Evolutionary conservation across 1,140 invertebrate species (phyloP).

Genomic region (Calosoma granatense): DNA sequence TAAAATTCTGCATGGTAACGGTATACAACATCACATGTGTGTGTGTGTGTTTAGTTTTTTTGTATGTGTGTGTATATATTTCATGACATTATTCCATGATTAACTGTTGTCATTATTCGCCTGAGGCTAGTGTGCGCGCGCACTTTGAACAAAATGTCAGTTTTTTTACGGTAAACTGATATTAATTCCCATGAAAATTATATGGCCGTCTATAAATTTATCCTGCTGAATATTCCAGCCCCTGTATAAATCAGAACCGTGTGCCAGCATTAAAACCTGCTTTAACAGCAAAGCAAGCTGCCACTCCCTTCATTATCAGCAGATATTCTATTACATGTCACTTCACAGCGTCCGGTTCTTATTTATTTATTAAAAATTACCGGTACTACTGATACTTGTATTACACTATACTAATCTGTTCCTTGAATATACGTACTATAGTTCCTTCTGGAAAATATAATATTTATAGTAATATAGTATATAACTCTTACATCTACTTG

Average conservation of each 20-base stretch:
- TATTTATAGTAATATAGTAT: too few species aligned
- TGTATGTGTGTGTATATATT: too few species aligned
- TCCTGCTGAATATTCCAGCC: not conserved
- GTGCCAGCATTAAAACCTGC: not conserved
- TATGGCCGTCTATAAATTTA: slow-evolving; percentile 6
- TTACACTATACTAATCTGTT: too few species aligned
- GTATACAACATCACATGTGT: too few species aligned
- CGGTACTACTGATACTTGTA: too few species aligned
- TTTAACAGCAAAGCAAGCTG: not conserved
- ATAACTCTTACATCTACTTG: too few species aligned
- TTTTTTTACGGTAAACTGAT: slow-evolving; percentile 9
- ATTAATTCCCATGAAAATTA: slow-evolving; percentile 9
- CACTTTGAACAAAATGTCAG: slow-evolving; percentile 4
- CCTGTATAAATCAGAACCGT: not conserved
- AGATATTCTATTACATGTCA: slow-evolving; percentile 6
- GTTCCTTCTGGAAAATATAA: too few species aligned
- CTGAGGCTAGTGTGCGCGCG: not conserved
- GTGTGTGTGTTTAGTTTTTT: too few species aligned
- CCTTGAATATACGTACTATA: too few species aligned
- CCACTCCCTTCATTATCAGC: slow-evolving; percentile 1
- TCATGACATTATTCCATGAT: not conserved
- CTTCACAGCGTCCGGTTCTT: not conserved
- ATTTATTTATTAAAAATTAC: too few species aligned
- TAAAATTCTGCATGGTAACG: too few species aligned
- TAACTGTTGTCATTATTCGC: not conserved